phyloP scores from a whole-genome alignment of 1,140 invertebrate species.

The Drosophila punjabiensis region DNA sequence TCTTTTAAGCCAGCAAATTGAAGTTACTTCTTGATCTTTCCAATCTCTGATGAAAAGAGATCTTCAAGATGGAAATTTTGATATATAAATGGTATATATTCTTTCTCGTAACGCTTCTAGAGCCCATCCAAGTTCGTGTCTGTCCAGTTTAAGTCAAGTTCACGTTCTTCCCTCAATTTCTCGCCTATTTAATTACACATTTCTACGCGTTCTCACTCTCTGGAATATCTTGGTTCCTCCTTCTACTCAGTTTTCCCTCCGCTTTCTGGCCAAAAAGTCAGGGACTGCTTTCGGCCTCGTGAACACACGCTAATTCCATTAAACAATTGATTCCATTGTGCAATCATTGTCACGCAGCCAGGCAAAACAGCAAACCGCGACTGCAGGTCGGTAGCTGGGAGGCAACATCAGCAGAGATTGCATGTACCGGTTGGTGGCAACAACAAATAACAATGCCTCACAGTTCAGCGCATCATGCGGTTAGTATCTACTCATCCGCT shows the following conservation, averaged over 20 bases:
- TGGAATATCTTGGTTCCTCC: slow-evolving; percentile 43
- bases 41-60: not conserved
- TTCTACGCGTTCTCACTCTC: slow-evolving; percentile 20
- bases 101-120: not conserved
- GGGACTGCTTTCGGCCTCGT: slow-evolving; percentile 29
- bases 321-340: slow-evolving; percentile 84
- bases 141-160: slow-evolving; percentile 25
- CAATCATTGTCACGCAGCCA: slow-evolving; percentile 77
- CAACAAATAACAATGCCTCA: slow-evolving; percentile 48
- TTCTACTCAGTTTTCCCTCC: slow-evolving; percentile 4
- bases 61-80: not conserved
- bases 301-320: slow-evolving; percentile 76
- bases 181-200: slow-evolving; percentile 57
- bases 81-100: not conserved
- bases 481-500: slow-evolving; percentile 58
- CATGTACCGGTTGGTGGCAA: slow-evolving; percentile 15
- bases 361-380: slow-evolving; percentile 21
- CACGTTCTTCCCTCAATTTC: slow-evolving; percentile 20
- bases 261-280: slow-evolving; percentile 39
- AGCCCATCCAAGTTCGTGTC: slow-evolving; percentile 25
- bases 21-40: not conserved
- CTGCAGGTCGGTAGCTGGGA: slow-evolving; percentile 14
- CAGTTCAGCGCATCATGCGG: slow-evolving; percentile 59
- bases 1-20: not conserved
- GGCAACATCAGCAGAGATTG: slow-evolving; percentile 29